Conservation (phyloP, 2,113 vertebrate genomes). For the Oncorhynchus gorbuscha region DNA sequence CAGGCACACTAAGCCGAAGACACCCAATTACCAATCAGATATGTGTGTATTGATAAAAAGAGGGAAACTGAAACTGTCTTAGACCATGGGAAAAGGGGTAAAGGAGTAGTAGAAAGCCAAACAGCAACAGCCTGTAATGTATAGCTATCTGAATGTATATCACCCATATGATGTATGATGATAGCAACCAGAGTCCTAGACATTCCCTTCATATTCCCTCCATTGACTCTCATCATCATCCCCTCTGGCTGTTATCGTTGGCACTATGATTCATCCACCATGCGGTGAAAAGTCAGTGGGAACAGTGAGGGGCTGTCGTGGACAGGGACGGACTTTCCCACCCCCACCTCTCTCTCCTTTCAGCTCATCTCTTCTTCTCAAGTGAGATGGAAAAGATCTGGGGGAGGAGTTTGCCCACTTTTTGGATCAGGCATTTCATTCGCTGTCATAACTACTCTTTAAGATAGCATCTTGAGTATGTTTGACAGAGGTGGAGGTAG, state of each 20-base stretch:
- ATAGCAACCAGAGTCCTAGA: conserved; percentile 25
- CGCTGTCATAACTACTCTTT: too few relatives aligned
- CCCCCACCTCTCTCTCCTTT: background rate
- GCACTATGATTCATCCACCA: background rate
- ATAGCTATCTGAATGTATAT: conserved; percentile 10
- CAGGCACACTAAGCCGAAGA: background rate
- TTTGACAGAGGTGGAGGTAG: background rate
- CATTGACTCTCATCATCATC: conserved; percentile 27
- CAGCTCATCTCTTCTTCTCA: background rate
- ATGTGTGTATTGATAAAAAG: background rate
- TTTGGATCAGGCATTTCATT: too few relatives aligned
- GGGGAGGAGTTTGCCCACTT: too few relatives aligned
- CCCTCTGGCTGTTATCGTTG: conserved; percentile 15
- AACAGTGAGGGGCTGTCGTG: background rate
- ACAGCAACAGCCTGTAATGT: background rate
- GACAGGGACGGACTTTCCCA: background rate
- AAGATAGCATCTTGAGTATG: too few relatives aligned
- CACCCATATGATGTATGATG: conserved; percentile 8
- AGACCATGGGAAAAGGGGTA: conserved; percentile 14
- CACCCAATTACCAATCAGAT: background rate
- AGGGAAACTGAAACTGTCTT: background rate
- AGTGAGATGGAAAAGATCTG: background rate
- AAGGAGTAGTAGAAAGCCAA: background rate
- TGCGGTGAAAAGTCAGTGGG: background rate
- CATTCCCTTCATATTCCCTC: background rate